A percentile compares a stretch with the other conserved stretches of the same genome.
These are phyloP conservation scores for Dufourea novaeangliae DNA, from an alignment of 1,140 invertebrate genomes.

Conservation along the genomic window DNA sequence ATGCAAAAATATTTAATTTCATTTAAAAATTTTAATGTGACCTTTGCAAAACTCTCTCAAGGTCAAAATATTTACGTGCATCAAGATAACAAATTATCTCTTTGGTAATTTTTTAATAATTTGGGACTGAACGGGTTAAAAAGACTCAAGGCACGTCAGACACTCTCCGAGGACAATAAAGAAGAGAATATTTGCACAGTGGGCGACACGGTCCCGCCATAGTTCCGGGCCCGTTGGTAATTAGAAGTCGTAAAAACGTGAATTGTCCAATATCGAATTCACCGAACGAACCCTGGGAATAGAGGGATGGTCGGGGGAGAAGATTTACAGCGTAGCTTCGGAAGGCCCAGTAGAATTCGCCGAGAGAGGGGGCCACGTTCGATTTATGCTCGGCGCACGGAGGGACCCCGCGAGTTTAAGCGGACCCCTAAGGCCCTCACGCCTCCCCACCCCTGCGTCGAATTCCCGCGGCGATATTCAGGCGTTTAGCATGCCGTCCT, in stretches of 20 bases:
- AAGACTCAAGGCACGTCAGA: neutral
- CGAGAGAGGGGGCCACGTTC: conserved; percentile 32
- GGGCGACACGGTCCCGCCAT: neutral
- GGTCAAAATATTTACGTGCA: too few relatives aligned
- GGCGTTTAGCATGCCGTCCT: conserved; percentile 65
- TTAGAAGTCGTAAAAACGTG: conserved; percentile 41
- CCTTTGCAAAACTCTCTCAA: too few relatives aligned
- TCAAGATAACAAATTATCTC: too few relatives aligned
- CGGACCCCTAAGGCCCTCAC: conserved; percentile 44
- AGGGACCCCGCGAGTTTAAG: conserved; percentile 56
- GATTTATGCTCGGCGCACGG: conserved; percentile 61
- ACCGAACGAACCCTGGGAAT: neutral
- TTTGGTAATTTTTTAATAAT: too few relatives aligned
- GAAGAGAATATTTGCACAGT: neutral
- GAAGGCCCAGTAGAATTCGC: conserved; percentile 49
- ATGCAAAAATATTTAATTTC: too few relatives aligned
- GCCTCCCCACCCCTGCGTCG: conserved; percentile 20
- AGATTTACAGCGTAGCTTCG: conserved; percentile 53
- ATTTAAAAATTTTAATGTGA: too few relatives aligned
- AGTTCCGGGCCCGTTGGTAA: conserved; percentile 46
- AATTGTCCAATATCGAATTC: conserved; percentile 33
- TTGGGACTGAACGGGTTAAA: too few relatives aligned
- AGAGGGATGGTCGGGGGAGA: neutral
- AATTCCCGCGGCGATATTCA: conserved; percentile 75
- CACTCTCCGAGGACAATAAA: neutral